Conservation (phyloP, 64 coral and sea anemone genomes). For the Montipora cactus region DNA sequence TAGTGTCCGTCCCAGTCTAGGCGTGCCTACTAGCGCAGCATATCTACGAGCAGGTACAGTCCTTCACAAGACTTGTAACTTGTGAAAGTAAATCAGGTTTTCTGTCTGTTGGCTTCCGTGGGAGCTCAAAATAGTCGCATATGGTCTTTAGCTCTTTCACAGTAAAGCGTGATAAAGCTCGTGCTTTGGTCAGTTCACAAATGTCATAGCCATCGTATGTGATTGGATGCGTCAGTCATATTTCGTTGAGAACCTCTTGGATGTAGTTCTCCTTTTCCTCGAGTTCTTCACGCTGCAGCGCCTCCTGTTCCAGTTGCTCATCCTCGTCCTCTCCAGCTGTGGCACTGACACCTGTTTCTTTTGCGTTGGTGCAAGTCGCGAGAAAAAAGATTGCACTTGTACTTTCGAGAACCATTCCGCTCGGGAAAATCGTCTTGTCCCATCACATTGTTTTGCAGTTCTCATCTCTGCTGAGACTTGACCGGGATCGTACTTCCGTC, state of each 20-base stretch:
- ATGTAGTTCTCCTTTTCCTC: conserved; percentile 32
- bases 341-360: not conserved
- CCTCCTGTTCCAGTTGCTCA: conserved; percentile 2
- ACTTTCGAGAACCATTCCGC: conserved; percentile 67
- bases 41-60: conserved; percentile 48
- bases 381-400: not conserved
- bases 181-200: conserved; percentile 23
- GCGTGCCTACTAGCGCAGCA: not conserved
- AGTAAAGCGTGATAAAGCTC: conserved; percentile 39
- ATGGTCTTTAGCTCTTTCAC: conserved; percentile 29
- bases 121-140: conserved; percentile 57
- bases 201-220: conserved; percentile 59
- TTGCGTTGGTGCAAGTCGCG: not conserved
- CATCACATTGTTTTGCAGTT: conserved; percentile 23
- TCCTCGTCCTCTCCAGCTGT: conserved; percentile 21
- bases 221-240: conserved; percentile 53
- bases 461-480: conserved; percentile 61
- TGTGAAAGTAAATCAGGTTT: conserved; percentile 40
- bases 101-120: not conserved
- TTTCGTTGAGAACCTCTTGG: conserved; percentile 45
- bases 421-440: conserved; percentile 17
- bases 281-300: not conserved
- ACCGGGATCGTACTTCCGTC: conserved; percentile 60
- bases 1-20: not conserved
- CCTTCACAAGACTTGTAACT: conserved; percentile 46